Base-by-base conservation (phyloP, 1,140 invertebrate genomes). In the Reticulitermes speratus region DNA sequence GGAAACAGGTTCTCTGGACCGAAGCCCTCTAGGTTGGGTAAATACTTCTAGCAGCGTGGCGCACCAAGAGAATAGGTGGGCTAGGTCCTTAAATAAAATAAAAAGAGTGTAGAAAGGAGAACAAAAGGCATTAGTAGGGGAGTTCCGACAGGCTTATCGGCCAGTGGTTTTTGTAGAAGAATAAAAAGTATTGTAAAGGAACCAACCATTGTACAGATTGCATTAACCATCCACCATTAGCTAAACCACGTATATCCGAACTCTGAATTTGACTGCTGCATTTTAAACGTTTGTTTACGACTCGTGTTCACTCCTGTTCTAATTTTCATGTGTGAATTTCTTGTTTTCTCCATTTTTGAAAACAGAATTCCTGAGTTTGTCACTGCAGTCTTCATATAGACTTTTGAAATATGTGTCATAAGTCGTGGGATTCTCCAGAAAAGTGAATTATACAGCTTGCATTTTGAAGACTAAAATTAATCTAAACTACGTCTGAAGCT, bases 61-160 rank as follows among this genome's bases (percentile, higher is more conserved):
- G n/a, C 25, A 30, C n/a, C 65, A 14, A 75, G n/a, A 75, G n/a
- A 25, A 30, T 30, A 75, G 65, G n/a, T 75, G 65, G 65, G 65
- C 65, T 75, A 30, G 65, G 65, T 75, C n/a, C 25, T 55, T 55
- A 9, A 75, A n/a, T 11, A 75, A 75, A 30, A 75, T 30, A 75
- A 75, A 75, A 48, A 55, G n/a, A 75, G 8, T 16, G 65, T 75
- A n/a, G 65, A 75, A 30, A 75, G n/a, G 14, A 75, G 16, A 75
- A 75, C 25, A 75, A 65, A 75, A 75, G n/a, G 65, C 8, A 75
- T 75, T 75, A 75, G 6, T 75, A 25, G n/a, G 65, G 65, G 65
- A 75, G 65, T 75, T 75, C 65, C 25, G 65, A n/a, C 65, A 75
- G 65, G n/a, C 65, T 75, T 75, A 75, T 75, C 65, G 65, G 65